A percentile compares a stretch with the other conserved stretches of the same genome.
These are phyloP conservation scores for Drosophila macrospina DNA, from an alignment of 2,888 invertebrate genomes.

Conservation along the genomic window DNA sequence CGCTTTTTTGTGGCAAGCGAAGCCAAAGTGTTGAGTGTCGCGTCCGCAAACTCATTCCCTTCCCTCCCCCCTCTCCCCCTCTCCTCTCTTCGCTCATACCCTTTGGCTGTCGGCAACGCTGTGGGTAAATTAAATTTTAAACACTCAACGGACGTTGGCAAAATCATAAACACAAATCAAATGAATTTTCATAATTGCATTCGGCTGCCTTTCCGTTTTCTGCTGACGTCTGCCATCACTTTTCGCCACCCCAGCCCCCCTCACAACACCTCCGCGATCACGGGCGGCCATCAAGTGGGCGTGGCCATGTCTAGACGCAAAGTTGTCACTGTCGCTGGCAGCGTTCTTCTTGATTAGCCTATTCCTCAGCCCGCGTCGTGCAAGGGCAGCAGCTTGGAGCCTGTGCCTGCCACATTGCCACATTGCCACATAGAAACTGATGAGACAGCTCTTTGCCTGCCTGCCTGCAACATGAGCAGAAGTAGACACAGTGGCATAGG, in stretches of 20 bases:
- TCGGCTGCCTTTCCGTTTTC: conserved; percentile 57
- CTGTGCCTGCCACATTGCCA: not conserved
- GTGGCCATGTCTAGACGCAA: conserved; percentile 55
- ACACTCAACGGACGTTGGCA: conserved; percentile 63
- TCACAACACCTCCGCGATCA: conserved; percentile 1
- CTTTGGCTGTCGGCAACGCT: conserved; percentile 4
- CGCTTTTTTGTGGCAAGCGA: conserved; percentile 53
- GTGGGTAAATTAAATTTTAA: conserved; percentile 65
- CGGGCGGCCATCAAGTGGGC: conserved; percentile 51
- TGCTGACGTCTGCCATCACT: conserved; percentile 48
- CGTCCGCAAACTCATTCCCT: conserved; percentile 9
- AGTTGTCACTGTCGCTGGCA: conserved; percentile 51
- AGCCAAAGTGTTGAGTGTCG: conserved; percentile 26
- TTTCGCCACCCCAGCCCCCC: not conserved
- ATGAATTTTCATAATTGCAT: conserved; percentile 76
- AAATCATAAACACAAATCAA: conserved; percentile 76
- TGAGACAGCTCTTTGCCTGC: conserved; percentile 28
- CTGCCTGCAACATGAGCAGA: not conserved
- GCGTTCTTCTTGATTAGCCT: conserved; percentile 30
- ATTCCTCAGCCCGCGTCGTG: not conserved
- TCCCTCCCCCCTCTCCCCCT: not conserved
- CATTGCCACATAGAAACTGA: conserved; percentile 9
- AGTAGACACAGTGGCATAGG: too few species aligned
- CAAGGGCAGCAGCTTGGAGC: not conserved
- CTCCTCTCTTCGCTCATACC: not conserved